Percentiles rank a stretch among this genome's conserved stretches.
These are phyloP conservation scores for Pseudopodoces humilis DNA, from an alignment of 2,113 vertebrate species.

Conservation along the genomic window DNA sequence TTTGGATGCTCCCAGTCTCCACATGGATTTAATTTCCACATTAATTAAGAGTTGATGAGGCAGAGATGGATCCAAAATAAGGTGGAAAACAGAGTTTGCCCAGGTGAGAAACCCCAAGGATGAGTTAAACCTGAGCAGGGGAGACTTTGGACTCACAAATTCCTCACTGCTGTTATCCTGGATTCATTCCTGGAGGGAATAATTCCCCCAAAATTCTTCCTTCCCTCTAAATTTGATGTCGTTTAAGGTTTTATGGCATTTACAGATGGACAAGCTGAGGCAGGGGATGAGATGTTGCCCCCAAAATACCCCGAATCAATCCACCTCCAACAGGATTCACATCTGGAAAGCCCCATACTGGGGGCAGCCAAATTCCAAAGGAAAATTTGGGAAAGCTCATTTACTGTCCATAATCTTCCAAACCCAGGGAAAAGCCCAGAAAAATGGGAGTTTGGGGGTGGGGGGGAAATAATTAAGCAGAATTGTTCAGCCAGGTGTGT, in stretches of 20 bases:
- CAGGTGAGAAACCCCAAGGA: not conserved
- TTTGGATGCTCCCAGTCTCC: not conserved
- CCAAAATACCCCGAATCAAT: not conserved
- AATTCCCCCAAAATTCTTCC: not conserved
- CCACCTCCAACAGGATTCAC: not conserved
- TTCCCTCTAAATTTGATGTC: fast-evolving
- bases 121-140: not conserved
- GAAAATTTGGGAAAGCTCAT: not conserved
- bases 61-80: not conserved
- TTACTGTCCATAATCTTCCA: not conserved
- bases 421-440: not conserved
- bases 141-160: not conserved
- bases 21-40: not conserved
- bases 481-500: not conserved
- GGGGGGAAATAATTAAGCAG: too few relatives aligned
- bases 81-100: not conserved
- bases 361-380: not conserved
- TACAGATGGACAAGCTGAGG: not conserved
- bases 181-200: not conserved
- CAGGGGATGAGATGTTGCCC: fast-evolving
- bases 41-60: conserved; percentile 19
- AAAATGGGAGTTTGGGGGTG: not conserved
- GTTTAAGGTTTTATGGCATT: fast-evolving
- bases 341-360: not conserved
- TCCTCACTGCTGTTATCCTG: not conserved